Percentiles rank a stretch among this genome's conserved stretches.
These are phyloP conservation scores for Berghia stephanieae DNA, from an alignment of 1,140 invertebrate genomes.

Conservation along the genomic window DNA sequence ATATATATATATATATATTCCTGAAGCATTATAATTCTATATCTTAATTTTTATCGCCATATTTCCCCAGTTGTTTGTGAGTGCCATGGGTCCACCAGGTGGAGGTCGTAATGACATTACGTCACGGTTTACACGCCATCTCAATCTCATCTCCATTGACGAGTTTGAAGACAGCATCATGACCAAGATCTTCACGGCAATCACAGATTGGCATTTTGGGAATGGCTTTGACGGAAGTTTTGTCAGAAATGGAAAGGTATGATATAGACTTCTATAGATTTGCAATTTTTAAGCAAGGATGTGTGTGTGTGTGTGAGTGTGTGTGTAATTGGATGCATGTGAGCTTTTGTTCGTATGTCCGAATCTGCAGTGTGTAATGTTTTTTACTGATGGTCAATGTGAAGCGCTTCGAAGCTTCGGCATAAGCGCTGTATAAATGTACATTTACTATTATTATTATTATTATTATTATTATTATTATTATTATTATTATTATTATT, in stretches of 20 bases:
- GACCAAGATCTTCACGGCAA: slow-evolving; percentile 65
- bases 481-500: too few species aligned
- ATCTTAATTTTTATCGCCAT: slow-evolving; percentile 34
- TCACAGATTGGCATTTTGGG: slow-evolving; percentile 68
- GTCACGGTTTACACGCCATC: slow-evolving; percentile 64
- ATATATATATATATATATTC: neutral
- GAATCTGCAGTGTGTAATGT: too few species aligned
- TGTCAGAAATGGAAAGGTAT: slow-evolving; percentile 76
- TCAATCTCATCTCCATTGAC: slow-evolving; percentile 66
- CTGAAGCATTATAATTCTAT: neutral
- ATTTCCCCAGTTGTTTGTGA: slow-evolving; percentile 71
- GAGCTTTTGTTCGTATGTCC: too few species aligned
- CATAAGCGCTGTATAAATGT: too few species aligned
- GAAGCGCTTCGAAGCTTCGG: too few species aligned
- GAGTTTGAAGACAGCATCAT: slow-evolving; percentile 67
- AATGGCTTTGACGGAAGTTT: slow-evolving; percentile 69
- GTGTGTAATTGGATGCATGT: too few species aligned
- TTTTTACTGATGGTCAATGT: too few species aligned
- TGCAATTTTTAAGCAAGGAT: too few species aligned
- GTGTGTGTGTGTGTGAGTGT: too few species aligned
- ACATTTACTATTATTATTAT: too few species aligned
- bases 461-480: too few species aligned
- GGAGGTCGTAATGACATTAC: slow-evolving; percentile 67
- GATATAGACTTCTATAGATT: neutral
- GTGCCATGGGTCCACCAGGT: slow-evolving; percentile 68